A percentile compares a stretch with the other conserved stretches of the same genome.
Evolutionary conservation across 1,140 invertebrate species (phyloP).

Genomic region (Cepaea nemoralis): DNA sequence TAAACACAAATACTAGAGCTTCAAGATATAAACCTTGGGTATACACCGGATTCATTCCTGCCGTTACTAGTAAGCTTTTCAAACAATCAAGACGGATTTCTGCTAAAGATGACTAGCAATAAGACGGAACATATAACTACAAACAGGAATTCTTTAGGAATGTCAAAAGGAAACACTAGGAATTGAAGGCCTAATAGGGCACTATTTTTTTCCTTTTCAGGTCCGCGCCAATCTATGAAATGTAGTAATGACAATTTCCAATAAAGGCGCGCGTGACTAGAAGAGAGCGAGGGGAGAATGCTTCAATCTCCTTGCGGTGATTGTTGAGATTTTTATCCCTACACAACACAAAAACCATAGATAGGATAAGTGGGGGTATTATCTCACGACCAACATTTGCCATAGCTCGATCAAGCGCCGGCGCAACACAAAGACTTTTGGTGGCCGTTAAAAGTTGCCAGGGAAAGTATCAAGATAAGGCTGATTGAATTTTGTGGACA

Average conservation of each 20-base stretch:
- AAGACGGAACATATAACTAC: conserved; percentile 8
- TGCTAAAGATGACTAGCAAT: neutral
- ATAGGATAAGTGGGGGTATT: conserved; percentile 1
- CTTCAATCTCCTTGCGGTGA: neutral
- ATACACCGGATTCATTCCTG: neutral
- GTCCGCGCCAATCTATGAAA: neutral
- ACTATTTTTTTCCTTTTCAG: neutral
- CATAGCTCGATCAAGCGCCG: conserved; percentile 21
- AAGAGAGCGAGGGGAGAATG: conserved; percentile 5
- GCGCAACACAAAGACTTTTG: neutral
- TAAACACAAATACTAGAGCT: neutral
- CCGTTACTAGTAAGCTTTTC: neutral
- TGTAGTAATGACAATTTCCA: neutral
- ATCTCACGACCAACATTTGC: neutral
- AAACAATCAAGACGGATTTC: neutral
- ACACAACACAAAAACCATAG: conserved; percentile 19
- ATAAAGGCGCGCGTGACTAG: neutral
- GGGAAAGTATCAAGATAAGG: conserved; percentile 15
- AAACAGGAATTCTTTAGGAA: neutral
- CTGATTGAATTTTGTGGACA: conserved; percentile 24
- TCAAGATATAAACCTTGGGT: neutral
- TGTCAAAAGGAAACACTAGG: neutral
- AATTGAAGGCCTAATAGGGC: neutral
- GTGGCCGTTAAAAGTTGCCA: conserved; percentile 3
- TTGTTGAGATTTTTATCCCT: conserved; percentile 1